Conservation (phyloP, 2,113 vertebrate species). For the Abramis brama region DNA sequence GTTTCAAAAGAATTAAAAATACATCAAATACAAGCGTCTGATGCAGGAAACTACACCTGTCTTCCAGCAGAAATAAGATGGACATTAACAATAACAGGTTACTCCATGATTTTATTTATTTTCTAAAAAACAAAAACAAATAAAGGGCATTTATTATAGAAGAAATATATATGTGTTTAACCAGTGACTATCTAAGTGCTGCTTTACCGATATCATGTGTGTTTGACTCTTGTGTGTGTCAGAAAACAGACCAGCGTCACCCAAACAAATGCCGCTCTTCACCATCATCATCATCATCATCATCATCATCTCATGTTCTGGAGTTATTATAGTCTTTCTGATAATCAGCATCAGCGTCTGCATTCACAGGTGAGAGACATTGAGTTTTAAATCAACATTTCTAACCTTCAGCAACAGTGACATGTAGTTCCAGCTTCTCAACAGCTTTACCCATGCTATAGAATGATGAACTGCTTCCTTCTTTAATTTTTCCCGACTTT, state of each 20-base stretch:
- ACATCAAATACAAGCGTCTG: background rate
- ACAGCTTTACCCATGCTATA: too few relatives aligned
- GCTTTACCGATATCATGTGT: background rate
- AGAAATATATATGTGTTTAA: background rate
- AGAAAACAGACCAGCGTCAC: background rate
- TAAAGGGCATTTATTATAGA: background rate
- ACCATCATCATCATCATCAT: background rate
- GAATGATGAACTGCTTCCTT: too few relatives aligned
- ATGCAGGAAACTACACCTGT: conserved; percentile 18
- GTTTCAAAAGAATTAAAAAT: background rate
- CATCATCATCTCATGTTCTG: background rate
- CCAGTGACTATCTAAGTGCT: background rate
- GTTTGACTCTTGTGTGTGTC: background rate
- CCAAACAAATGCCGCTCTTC: background rate
- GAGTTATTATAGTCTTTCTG: background rate
- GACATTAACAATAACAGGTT: conserved; percentile 11
- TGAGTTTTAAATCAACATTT: background rate
- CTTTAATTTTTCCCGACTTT: background rate
- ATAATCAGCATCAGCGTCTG: background rate
- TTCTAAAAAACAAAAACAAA: background rate
- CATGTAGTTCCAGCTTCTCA: background rate
- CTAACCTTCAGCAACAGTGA: too few relatives aligned
- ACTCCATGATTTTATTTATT: background rate
- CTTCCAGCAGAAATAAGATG: background rate
- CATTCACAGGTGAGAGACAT: background rate